Conservation (phyloP, 2,888 invertebrate genomes). For the Chelonus formosanus region DNA sequence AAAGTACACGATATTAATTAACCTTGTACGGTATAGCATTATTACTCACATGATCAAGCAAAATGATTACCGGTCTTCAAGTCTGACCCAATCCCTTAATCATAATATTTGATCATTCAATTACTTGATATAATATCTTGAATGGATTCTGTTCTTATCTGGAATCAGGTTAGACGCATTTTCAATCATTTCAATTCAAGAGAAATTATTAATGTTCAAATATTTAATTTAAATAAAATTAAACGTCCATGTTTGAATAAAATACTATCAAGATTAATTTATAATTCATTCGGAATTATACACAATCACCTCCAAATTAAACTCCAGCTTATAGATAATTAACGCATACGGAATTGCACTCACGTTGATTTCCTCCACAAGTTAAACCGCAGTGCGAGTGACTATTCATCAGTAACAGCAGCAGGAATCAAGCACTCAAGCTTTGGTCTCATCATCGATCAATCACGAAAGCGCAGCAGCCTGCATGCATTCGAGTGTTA, state of each 20-base stretch:
- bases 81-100: too few species aligned
- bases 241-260: too few species aligned
- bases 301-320: not conserved
- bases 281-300: too few species aligned
- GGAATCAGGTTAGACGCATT: too few species aligned
- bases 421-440: slow-evolving; percentile 12
- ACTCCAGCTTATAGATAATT: slow-evolving; percentile 15
- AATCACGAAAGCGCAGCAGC: slow-evolving; percentile 50
- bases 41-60: slow-evolving; percentile 9
- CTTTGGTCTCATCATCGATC: slow-evolving; percentile 42
- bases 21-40: not conserved
- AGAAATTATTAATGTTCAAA: too few species aligned
- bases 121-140: too few species aligned
- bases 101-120: too few species aligned
- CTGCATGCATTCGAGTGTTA: slow-evolving; percentile 4
- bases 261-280: too few species aligned
- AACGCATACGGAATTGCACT: slow-evolving; percentile 9
- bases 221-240: too few species aligned
- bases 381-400: not conserved
- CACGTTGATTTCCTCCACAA: slow-evolving; percentile 4
- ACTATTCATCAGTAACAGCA: slow-evolving; percentile 1
- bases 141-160: too few species aligned
- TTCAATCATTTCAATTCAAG: too few species aligned
- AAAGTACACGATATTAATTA: slow-evolving; percentile 11
- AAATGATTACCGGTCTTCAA: slow-evolving; percentile 17